A percentile compares a stretch with the other conserved stretches of the same genome.
Conservation (phyloP, 2,797 vertebrate species). For the Notoglanidium macrostoma region DNA sequence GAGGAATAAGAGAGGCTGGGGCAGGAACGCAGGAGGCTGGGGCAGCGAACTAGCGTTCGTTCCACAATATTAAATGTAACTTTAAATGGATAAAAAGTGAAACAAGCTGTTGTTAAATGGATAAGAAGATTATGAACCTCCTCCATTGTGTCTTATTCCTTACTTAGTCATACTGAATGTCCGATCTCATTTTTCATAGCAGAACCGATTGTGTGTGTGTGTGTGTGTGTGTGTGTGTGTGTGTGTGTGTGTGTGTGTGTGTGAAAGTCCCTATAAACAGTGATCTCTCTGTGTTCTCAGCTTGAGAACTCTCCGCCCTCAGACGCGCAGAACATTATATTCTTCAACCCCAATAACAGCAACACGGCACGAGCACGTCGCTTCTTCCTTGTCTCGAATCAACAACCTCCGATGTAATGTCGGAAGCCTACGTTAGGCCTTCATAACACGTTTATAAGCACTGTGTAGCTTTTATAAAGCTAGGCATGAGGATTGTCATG, state of each 20-base stretch:
- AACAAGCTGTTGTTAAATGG: neutral
- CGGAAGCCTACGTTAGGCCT: neutral
- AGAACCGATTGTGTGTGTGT: neutral
- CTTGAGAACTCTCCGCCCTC: conserved; percentile 50
- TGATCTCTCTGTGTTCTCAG: conserved; percentile 54
- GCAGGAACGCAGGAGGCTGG: neutral
- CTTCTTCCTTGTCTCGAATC: neutral
- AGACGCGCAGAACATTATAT: conserved; percentile 45
- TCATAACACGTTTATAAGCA: neutral
- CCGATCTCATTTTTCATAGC: neutral
- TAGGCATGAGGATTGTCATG: neutral
- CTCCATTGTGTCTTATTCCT: neutral
- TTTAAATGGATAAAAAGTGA: neutral
- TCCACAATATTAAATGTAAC: neutral
- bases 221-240: conserved; percentile 22
- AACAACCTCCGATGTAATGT: neutral
- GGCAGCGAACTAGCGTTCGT: neutral
- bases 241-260: conserved; percentile 40
- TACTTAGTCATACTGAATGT: neutral
- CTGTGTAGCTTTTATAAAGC: neutral
- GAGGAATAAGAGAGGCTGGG: neutral
- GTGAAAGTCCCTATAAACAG: conserved; percentile 46
- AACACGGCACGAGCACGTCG: neutral
- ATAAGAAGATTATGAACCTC: neutral
- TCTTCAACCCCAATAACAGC: conserved; percentile 18